Conservation (phyloP, 2,113 vertebrate genomes). For the Labeo rohita region DNA sequence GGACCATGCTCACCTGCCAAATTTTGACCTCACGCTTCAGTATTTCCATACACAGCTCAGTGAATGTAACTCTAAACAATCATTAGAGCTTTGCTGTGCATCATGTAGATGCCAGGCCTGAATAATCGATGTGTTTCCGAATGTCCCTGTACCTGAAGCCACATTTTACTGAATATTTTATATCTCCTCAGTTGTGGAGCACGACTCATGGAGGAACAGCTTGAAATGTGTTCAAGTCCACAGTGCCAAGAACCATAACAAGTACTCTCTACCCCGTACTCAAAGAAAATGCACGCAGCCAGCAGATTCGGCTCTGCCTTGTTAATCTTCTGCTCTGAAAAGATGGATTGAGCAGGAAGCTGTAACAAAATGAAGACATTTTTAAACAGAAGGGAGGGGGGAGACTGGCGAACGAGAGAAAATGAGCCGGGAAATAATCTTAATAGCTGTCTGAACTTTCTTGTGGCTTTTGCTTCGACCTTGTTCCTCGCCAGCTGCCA, state of each 20-base stretch:
- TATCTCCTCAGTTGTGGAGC: neutral
- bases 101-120: conserved; percentile 26
- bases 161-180: conserved; percentile 56
- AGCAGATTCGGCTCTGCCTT: conserved; percentile 61
- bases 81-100: conserved; percentile 3
- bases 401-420: conserved; percentile 31
- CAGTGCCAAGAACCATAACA: conserved; percentile 41
- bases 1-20: neutral
- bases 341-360: conserved; percentile 27
- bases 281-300: conserved; percentile 64
- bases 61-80: neutral
- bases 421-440: conserved; percentile 42
- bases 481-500: conserved; percentile 30
- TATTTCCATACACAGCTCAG: neutral
- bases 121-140: conserved; percentile 61
- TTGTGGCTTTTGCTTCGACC: neutral
- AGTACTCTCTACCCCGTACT: conserved; percentile 53
- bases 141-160: conserved; percentile 51
- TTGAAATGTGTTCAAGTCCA: conserved; percentile 53
- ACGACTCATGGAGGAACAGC: conserved; percentile 41
- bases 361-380: conserved; percentile 25
- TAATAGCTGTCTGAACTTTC: conserved; percentile 51
- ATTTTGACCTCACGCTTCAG: neutral
- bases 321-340: conserved; percentile 60
- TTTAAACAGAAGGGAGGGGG: conserved; percentile 18